These are phyloP conservation scores for Dendrolimus houi DNA, from an alignment of 2,888 invertebrate species.

Conservation along the genomic window DNA sequence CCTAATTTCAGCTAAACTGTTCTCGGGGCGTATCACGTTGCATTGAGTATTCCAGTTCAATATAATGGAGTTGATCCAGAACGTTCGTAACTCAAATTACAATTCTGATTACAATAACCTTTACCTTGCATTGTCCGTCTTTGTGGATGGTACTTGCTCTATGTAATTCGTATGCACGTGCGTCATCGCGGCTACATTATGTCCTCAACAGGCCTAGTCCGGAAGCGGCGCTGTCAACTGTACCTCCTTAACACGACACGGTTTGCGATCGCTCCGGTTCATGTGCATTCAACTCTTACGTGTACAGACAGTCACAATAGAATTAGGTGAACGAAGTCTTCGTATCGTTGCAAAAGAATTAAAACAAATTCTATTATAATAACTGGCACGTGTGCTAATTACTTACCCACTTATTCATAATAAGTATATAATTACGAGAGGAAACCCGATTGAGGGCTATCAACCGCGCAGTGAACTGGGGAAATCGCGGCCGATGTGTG, in stretches of 20 bases:
- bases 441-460: no score
- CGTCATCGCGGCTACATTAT: conserved; percentile 23
- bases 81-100: conserved; percentile 39
- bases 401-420: no score
- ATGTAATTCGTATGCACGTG: conserved; percentile 18
- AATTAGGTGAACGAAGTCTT: conserved; percentile 3
- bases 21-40: no score
- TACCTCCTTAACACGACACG: conserved; percentile 3
- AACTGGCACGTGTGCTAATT: no score
- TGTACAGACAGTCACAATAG: conserved; percentile 9
- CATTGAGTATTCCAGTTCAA: conserved; percentile 18
- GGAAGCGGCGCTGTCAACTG: conserved; percentile 19
- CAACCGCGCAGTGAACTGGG: no score
- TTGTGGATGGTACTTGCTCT: conserved; percentile 20
- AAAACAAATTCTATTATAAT: no score
- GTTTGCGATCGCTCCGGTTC: conserved; percentile 1
- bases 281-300: conserved; percentile 4
- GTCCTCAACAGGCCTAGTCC: conserved; percentile 8
- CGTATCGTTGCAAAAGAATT: no score
- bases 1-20: no score
- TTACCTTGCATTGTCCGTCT: conserved; percentile 57
- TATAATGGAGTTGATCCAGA: conserved; percentile 34
- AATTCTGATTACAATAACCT: conserved; percentile 60
- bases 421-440: no score
- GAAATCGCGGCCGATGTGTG: no score